Evolutionary conservation across 2,113 vertebrate genomes (phyloP), one percentile per base, ranked within the genome.

Genomic region (Megaceryle maxima): DNA sequence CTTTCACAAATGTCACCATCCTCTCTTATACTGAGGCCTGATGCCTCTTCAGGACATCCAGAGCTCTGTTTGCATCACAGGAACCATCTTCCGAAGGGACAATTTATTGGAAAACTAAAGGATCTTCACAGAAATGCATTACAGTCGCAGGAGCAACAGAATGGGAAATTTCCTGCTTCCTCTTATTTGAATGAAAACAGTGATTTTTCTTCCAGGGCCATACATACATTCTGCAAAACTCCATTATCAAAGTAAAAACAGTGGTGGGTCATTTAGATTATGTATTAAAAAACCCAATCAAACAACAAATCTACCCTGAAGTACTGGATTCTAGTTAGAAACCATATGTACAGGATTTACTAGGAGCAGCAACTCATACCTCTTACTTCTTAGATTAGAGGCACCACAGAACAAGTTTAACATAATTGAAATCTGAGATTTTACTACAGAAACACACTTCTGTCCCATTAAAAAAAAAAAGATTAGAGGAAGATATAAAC

Each of bases 401-500:
- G n/a, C 41, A 81, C 39, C 59, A 79, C 9, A 77, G 33, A 74
- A 66, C 43, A 89, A 84, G 41, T 78, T 62, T 46, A 64, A 37
- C 7, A 13, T 18, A 78, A 29, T 31, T 51, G 57, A 87, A 94
- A 92, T 39, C 22, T 29, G 43, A 74, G 28, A 56, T 51, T 83
- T 86, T 53, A 69, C 80, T 87, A 67, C 0, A 2, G 35, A 93
- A 83, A 72, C 79, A 53, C 69, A 46, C 24, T 72, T 90, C 74
- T n/a, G 28, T 53, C 43, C 35, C 72, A 59, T 77, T 86, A 66
- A 96, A 55, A 95, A 87, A 37, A 88, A 91, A 74, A 6, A 90
- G 92, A 93, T 72, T 53, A 96, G 80, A 92, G 69, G 62, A 92
- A 95, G 90, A 93, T 95, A 96, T 35, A 93, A 95, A 94, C 87